These are phyloP conservation scores for Brenthis daphne DNA, from an alignment of 2,888 invertebrate genomes.

Conservation along the genomic window DNA sequence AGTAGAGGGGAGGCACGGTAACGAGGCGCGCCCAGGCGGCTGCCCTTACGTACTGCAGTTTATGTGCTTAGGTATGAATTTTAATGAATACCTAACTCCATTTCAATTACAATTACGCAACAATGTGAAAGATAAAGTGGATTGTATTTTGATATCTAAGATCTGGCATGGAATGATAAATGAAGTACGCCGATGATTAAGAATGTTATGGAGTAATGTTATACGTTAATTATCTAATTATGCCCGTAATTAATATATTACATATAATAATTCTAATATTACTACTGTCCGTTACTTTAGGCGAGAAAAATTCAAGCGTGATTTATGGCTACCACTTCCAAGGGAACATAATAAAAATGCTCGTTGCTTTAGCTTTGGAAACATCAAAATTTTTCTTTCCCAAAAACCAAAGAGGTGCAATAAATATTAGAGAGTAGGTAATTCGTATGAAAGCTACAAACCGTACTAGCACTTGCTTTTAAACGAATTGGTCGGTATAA, in stretches of 20 bases:
- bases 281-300: background rate
- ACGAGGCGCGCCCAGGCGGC: conserved; percentile 70
- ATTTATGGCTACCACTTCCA: background rate
- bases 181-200: background rate
- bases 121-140: conserved; percentile 32
- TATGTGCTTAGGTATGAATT: conserved; percentile 64
- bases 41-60: conserved; percentile 63
- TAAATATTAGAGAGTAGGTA: conserved; percentile 77
- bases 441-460: conserved; percentile 67
- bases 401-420: conserved; percentile 46
- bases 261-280: too few species aligned
- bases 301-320: background rate
- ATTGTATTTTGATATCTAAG: conserved; percentile 25
- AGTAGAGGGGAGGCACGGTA: conserved; percentile 56
- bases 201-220: background rate
- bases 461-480: conserved; percentile 76
- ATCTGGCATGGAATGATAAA: background rate
- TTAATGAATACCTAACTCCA: conserved; percentile 63
- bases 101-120: conserved; percentile 57
- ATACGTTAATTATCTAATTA: background rate
- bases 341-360: background rate
- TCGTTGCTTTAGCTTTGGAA: conserved; percentile 32
- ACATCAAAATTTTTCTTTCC: conserved; percentile 54
- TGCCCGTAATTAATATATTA: background rate
- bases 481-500: conserved; percentile 81